These are phyloP conservation scores for Thera britannica DNA, from an alignment of 2,888 invertebrate genomes.

Conservation along the genomic window DNA sequence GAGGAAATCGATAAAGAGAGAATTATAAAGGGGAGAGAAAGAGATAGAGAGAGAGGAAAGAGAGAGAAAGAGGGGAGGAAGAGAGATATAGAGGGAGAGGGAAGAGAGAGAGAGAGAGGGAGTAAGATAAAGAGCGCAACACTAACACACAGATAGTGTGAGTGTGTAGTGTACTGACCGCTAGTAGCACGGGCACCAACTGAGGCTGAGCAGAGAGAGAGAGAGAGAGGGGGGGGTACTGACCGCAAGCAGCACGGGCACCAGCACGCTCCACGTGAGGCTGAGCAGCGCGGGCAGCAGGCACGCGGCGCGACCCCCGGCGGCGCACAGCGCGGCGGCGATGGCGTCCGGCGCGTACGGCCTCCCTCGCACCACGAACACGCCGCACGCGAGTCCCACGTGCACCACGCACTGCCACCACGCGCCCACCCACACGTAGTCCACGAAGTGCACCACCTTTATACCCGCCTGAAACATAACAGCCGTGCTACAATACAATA, in stretches of 20 bases:
- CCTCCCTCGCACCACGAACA: conserved; percentile 93
- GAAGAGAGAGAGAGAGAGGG: too few relatives aligned
- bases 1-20: too few relatives aligned
- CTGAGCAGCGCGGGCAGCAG: conserved; percentile 85
- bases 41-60: too few relatives aligned
- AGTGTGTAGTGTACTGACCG: not conserved
- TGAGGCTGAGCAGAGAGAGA: too few relatives aligned
- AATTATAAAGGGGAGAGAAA: too few relatives aligned
- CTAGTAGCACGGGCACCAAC: too few relatives aligned
- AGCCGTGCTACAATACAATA: not conserved
- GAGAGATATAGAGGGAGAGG: too few relatives aligned
- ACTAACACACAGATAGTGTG: too few relatives aligned
- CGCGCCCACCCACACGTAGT: conserved; percentile 92
- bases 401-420: conserved; percentile 95
- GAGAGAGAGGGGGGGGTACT: too few relatives aligned
- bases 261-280: conserved; percentile 94
- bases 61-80: too few relatives aligned
- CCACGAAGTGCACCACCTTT: conserved; percentile 92
- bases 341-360: conserved; percentile 92
- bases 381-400: conserved; percentile 90
- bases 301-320: conserved; percentile 65
- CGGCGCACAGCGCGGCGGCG: conserved; percentile 77
- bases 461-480: conserved; percentile 86
- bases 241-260: conserved; percentile 88
- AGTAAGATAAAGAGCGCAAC: too few relatives aligned